Conservation (phyloP, 1,140 invertebrate species). For the Bombus pyrosoma region DNA sequence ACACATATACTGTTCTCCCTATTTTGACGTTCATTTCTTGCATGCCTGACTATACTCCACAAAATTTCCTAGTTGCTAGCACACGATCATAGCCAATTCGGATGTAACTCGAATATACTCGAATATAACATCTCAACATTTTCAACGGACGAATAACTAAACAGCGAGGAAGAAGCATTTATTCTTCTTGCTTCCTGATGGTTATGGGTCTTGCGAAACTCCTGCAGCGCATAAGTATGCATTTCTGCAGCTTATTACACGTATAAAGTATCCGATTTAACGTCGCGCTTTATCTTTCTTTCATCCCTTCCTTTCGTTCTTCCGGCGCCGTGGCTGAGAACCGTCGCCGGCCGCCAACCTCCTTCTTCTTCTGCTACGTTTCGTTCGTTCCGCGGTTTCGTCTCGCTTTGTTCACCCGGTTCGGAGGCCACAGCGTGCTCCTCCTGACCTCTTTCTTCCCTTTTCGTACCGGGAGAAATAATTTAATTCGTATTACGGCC, state of each 20-base stretch:
- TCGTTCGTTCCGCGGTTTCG: slow-evolving; percentile 45
- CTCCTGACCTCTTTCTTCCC: slow-evolving; percentile 39
- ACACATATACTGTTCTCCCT: background rate
- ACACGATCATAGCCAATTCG: background rate
- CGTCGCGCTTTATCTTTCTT: slow-evolving; percentile 41
- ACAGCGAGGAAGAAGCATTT: slow-evolving; percentile 6
- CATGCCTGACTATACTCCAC: background rate
- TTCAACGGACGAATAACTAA: slow-evolving; percentile 7
- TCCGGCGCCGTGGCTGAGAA: background rate
- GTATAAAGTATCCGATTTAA: slow-evolving; percentile 52
- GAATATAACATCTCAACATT: background rate
- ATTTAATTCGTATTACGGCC: slow-evolving; percentile 66
- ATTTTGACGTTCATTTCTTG: background rate
- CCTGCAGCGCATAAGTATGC: slow-evolving; percentile 33
- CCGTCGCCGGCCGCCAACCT: background rate
- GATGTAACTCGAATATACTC: background rate
- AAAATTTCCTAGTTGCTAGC: background rate
- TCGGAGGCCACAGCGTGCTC: background rate
- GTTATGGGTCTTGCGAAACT: slow-evolving; percentile 31
- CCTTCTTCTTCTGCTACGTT: slow-evolving; percentile 1
- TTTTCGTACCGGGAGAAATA: slow-evolving; percentile 51
- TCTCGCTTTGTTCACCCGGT: background rate
- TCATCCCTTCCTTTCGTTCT: background rate
- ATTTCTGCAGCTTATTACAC: slow-evolving; percentile 37
- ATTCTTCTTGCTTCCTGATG: slow-evolving; percentile 28